These are phyloP conservation scores for Troides helena DNA, from an alignment of 2,888 invertebrate genomes.

Conservation along the genomic window DNA sequence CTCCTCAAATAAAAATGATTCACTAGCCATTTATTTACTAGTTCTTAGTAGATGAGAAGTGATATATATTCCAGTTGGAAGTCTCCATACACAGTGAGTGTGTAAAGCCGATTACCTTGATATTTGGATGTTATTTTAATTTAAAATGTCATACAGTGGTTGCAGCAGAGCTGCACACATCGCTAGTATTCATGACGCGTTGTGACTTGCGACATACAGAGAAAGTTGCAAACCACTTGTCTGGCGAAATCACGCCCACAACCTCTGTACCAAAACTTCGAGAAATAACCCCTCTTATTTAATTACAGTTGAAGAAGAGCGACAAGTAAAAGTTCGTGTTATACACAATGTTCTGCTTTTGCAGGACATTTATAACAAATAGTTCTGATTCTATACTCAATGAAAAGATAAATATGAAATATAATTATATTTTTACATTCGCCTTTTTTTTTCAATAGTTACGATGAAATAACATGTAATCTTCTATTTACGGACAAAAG, in stretches of 20 bases:
- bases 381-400: slow-evolving; percentile 13
- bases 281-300: slow-evolving; percentile 56
- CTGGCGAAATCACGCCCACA: slow-evolving; percentile 78
- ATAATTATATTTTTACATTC: neutral
- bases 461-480: too few relatives aligned
- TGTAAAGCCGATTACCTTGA: slow-evolving; percentile 65
- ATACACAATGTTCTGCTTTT: slow-evolving; percentile 23
- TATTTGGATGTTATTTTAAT: slow-evolving; percentile 59
- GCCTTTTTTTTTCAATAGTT: too few relatives aligned
- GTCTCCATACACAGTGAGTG: slow-evolving; percentile 44
- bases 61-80: slow-evolving; percentile 48
- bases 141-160: slow-evolving; percentile 57
- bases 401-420: neutral
- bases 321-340: slow-evolving; percentile 60
- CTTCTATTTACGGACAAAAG: too few relatives aligned
- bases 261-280: slow-evolving; percentile 69
- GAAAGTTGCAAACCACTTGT: slow-evolving; percentile 62
- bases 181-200: slow-evolving; percentile 39
- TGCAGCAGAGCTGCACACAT: slow-evolving; percentile 32
- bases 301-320: slow-evolving; percentile 52
- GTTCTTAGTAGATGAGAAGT: slow-evolving; percentile 44
- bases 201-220: slow-evolving; percentile 71
- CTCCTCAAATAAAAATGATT: slow-evolving; percentile 59
- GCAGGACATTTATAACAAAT: neutral
- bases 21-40: slow-evolving; percentile 49